Conservation (phyloP, 2,888 invertebrate genomes). For the Andrena trimmerana region DNA sequence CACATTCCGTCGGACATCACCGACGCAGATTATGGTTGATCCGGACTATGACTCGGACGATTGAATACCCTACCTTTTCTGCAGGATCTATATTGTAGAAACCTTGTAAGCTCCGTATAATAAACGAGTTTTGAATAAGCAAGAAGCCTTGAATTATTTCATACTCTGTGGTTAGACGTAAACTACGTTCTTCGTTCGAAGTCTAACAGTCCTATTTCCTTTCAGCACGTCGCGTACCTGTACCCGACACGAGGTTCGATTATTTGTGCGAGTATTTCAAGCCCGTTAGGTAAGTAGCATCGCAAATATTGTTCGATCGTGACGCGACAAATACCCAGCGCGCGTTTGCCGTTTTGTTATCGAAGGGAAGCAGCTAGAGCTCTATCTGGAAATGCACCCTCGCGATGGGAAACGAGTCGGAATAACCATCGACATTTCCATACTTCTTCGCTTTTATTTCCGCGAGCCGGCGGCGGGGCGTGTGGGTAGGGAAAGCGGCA, state of each 20-base stretch:
- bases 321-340: constrained; percentile 13
- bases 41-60: background rate
- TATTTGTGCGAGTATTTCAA: constrained; percentile 97
- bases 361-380: constrained; percentile 25
- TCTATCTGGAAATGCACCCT: constrained; percentile 70
- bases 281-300: constrained; percentile 92
- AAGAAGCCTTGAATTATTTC: background rate
- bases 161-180: background rate
- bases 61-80: background rate
- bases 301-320: constrained; percentile 70
- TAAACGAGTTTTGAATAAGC: constrained; percentile 4
- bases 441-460: constrained; percentile 82
- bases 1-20: constrained; percentile 62
- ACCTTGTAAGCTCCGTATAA: background rate
- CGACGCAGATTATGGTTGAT: constrained; percentile 51
- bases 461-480: constrained; percentile 44
- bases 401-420: constrained; percentile 81
- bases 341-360: constrained; percentile 28
- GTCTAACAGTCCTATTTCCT: constrained; percentile 76
- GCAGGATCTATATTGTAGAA: background rate
- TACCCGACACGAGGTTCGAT: constrained; percentile 97
- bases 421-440: constrained; percentile 83
- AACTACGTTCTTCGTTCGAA: background rate
- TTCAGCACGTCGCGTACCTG: constrained; percentile 96
- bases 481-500: constrained; percentile 67